Percentiles rank a stretch among this genome's conserved stretches.
Conservation (phyloP, 37 sponge, comb jelly and placozoan genomes). For the Tethya wilhelma region DNA sequence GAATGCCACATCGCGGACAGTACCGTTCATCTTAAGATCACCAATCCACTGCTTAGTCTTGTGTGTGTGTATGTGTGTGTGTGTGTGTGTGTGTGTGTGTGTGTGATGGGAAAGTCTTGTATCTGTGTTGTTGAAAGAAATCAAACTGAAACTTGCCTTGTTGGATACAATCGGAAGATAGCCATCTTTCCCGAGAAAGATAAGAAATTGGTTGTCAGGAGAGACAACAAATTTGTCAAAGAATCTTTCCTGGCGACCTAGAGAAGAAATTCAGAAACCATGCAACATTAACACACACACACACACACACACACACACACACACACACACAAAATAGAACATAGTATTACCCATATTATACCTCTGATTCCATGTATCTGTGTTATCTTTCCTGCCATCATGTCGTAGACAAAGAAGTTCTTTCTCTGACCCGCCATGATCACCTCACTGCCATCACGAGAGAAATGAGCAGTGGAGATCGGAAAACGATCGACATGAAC, state of each 20-base stretch:
- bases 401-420: constrained; percentile 86
- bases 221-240: constrained; percentile 76
- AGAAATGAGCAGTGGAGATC: constrained; percentile 81
- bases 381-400: constrained; percentile 76
- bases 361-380: constrained; percentile 79
- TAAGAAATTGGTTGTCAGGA: constrained; percentile 80
- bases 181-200: constrained; percentile 87
- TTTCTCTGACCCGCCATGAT: constrained; percentile 68
- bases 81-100: not conserved
- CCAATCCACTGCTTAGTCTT: constrained; percentile 92
- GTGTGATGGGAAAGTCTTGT: not conserved
- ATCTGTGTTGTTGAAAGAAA: not conserved
- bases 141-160: constrained; percentile 42
- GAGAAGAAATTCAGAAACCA: not conserved
- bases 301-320: too few relatives aligned
- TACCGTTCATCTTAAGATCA: constrained; percentile 93
- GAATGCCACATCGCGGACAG: constrained; percentile 74
- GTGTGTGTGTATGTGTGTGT: not conserved
- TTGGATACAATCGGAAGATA: constrained; percentile 84
- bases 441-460: constrained; percentile 78
- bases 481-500: constrained; percentile 80
- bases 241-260: constrained; percentile 67
- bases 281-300: too few relatives aligned
- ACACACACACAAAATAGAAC: not conserved
- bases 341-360: not conserved